Conservation (phyloP, 1,140 invertebrate genomes). For the Drosophila bocqueti region DNA sequence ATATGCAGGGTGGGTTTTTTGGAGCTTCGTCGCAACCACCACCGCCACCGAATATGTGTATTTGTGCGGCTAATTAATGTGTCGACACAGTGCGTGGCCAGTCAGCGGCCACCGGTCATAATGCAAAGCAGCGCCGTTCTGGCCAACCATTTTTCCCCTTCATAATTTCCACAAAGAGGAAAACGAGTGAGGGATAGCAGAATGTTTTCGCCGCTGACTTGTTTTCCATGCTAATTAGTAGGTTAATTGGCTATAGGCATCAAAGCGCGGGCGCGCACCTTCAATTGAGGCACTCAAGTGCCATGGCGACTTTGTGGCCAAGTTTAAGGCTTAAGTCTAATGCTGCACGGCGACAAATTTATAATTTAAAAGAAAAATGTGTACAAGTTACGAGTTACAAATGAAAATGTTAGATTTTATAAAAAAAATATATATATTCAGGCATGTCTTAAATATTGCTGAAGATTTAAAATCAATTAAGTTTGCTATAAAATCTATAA, state of each 20-base stretch:
- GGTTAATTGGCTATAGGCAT: constrained; percentile 78
- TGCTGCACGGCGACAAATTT: constrained; percentile 20
- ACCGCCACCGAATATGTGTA: constrained; percentile 2
- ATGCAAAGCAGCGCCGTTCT: constrained; percentile 18
- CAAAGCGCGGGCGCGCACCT: constrained; percentile 38
- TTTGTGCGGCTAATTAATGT: constrained; percentile 71
- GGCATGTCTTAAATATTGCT: no score
- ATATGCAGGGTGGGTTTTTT: constrained; percentile 25
- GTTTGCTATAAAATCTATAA: no score
- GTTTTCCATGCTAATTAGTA: constrained; percentile 79
- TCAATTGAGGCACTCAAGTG: constrained; percentile 31
- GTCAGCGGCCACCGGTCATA: constrained; percentile 30
- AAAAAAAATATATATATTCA: no score
- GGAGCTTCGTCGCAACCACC: not conserved
- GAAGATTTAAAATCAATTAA: no score
- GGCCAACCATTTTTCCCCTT: constrained; percentile 45
- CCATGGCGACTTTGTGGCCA: constrained; percentile 37
- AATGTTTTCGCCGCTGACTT: constrained; percentile 60
- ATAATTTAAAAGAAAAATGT: not conserved
- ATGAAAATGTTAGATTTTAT: not conserved
- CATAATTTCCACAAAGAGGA: constrained; percentile 53
- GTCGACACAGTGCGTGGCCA: constrained; percentile 63
- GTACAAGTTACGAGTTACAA: not conserved
- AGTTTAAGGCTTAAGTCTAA: constrained; percentile 58
- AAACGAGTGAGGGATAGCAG: not conserved